Conservation (phyloP, 2,888 invertebrate genomes). For the Ptycholaimellus sp. region DNA sequence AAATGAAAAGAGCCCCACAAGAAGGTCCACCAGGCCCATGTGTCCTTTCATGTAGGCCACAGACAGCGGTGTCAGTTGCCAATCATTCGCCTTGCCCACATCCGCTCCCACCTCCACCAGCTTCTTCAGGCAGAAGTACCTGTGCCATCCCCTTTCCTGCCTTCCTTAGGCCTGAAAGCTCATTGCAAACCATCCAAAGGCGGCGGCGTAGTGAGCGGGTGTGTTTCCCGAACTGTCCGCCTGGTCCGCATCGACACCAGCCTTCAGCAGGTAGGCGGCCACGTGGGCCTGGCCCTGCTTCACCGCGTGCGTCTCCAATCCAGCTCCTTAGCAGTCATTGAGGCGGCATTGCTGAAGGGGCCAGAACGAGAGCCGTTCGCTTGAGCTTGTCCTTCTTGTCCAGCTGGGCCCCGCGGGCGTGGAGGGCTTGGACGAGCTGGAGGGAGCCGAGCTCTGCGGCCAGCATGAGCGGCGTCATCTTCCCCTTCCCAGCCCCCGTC, state of each 20-base stretch:
- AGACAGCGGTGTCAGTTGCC: constrained; percentile 31
- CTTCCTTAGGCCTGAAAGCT: too few species aligned
- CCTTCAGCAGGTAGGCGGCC: constrained; percentile 29
- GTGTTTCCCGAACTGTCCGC: constrained; percentile 34
- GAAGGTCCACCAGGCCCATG: constrained; percentile 29
- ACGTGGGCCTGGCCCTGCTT: constrained; percentile 32
- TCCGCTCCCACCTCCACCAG: too few species aligned
- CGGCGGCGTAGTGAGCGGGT: constrained; percentile 33
- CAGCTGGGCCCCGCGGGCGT: neutral
- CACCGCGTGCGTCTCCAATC: too few species aligned
- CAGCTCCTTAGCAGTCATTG: too few species aligned
- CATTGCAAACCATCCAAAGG: constrained; percentile 37
- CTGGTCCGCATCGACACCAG: constrained; percentile 30
- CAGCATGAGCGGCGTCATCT: constrained; percentile 31
- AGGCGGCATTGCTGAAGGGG: too few species aligned
- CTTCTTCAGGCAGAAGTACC: too few species aligned
- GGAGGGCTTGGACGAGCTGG: constrained; percentile 22
- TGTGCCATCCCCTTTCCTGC: too few species aligned
- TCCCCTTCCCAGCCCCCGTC: constrained; percentile 27
- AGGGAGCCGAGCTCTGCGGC: constrained; percentile 29
- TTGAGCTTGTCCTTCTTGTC: constrained; percentile 27
- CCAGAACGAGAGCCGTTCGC: constrained; percentile 31
- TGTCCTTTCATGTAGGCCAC: constrained; percentile 32
- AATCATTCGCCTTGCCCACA: too few species aligned
- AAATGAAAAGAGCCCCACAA: too few species aligned